A percentile compares a stretch with the other conserved stretches of the same genome.
Evolutionary conservation across 2,797 vertebrate species (phyloP).

Genomic region (Ctenopoma kingsleyae): DNA sequence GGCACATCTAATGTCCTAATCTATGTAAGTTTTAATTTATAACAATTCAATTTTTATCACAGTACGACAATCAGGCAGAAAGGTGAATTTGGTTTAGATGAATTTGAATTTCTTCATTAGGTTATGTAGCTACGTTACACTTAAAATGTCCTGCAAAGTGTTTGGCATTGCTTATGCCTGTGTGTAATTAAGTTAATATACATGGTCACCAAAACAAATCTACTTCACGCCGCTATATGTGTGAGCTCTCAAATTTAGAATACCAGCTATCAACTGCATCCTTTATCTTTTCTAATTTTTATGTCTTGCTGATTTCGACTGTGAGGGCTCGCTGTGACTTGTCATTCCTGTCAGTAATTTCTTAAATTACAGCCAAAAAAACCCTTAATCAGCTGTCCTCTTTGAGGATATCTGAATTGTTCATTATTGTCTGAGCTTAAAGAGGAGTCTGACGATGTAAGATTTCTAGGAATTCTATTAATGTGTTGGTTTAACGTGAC

Average conservation of each 20-base stretch:
- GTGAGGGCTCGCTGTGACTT: constrained; percentile 49
- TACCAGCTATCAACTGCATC: constrained; percentile 25
- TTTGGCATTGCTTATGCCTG: constrained; percentile 23
- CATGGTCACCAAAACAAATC: constrained; percentile 35
- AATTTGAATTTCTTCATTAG: constrained; percentile 16
- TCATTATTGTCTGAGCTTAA: constrained; percentile 61
- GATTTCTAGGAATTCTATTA: constrained; percentile 34
- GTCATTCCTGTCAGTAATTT: constrained; percentile 60
- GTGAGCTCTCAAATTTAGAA: constrained; percentile 32
- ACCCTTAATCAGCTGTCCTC: constrained; percentile 36
- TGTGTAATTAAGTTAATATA: constrained; percentile 21
- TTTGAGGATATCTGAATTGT: constrained; percentile 44
- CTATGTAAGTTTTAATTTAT: background rate
- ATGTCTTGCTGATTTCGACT: constrained; percentile 35
- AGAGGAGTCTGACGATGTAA: constrained; percentile 52
- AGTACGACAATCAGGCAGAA: constrained; percentile 7
- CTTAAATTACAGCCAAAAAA: constrained; percentile 63
- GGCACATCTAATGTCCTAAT: background rate
- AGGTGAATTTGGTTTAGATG: constrained; percentile 8
- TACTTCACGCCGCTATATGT: constrained; percentile 11
- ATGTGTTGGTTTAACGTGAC: constrained; percentile 36
- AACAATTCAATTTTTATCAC: constrained; percentile 32
- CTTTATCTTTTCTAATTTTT: background rate
- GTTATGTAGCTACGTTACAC: too few species aligned
- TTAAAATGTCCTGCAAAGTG: constrained; percentile 46